Conservation (phyloP, 2,797 vertebrate genomes). For the Capromys pilorides region DNA sequence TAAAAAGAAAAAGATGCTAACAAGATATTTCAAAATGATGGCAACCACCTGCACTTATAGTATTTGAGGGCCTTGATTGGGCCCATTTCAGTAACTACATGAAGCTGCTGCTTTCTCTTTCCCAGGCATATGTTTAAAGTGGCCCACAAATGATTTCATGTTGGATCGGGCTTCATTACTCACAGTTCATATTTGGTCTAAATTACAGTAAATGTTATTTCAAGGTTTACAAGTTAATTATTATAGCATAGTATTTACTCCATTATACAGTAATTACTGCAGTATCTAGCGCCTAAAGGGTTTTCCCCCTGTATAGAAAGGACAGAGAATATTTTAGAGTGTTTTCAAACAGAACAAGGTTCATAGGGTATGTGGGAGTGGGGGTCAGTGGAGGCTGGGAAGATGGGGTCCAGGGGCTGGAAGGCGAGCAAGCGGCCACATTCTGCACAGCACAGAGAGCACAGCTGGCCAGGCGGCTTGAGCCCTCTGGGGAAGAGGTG, state of each 20-base stretch:
- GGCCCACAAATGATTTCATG: slow-evolving; percentile 77
- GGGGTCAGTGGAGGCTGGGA: neutral
- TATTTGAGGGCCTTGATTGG: slow-evolving; percentile 42
- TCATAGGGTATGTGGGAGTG: neutral
- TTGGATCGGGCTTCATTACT: slow-evolving; percentile 81
- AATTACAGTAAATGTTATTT: slow-evolving; percentile 84
- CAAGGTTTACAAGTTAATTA: slow-evolving; percentile 85
- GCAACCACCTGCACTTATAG: slow-evolving; percentile 33
- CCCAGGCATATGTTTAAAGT: slow-evolving; percentile 78
- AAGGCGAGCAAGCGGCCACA: neutral
- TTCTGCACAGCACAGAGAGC: neutral
- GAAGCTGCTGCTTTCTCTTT: slow-evolving; percentile 68
- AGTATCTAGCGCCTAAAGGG: slow-evolving; percentile 78
- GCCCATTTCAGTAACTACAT: slow-evolving; percentile 64
- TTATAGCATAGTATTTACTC: slow-evolving; percentile 83
- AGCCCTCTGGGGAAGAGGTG: neutral
- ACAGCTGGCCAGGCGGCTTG: neutral
- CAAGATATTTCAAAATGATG: slow-evolving; percentile 69
- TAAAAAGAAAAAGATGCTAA: slow-evolving; percentile 57
- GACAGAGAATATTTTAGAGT: slow-evolving; percentile 72
- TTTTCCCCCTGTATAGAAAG: slow-evolving; percentile 63
- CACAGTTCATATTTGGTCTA: slow-evolving; percentile 84
- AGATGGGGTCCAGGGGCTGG: neutral
- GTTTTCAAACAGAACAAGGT: slow-evolving; percentile 71
- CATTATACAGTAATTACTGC: slow-evolving; percentile 83